Evolutionary conservation across 2,888 invertebrate genomes (phyloP).

Genomic region (Margaritifera margaritifera): DNA sequence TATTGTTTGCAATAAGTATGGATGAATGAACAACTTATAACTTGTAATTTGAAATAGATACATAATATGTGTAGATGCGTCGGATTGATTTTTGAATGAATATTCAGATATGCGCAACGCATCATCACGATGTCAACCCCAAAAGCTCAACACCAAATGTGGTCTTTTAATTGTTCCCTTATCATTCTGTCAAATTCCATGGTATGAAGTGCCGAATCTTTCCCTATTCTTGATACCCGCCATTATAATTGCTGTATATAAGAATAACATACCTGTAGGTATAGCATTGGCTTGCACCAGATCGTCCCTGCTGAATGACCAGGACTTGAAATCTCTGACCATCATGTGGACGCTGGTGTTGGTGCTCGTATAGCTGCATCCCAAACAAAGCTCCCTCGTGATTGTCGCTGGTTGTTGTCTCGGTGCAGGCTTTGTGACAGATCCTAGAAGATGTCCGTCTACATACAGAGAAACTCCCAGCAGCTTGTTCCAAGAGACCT

Average conservation of each 20-base stretch:
- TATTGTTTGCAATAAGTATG: too few species aligned
- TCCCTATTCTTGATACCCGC: background rate
- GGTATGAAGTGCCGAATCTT: background rate
- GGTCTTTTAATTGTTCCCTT: too few species aligned
- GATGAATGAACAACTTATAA: too few species aligned
- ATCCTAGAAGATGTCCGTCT: conserved; percentile 40
- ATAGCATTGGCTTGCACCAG: conserved; percentile 30
- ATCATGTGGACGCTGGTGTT: conserved; percentile 23
- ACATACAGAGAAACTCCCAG: conserved; percentile 42
- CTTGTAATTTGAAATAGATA: too few species aligned
- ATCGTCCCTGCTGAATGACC: conserved; percentile 39
- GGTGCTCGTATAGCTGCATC: conserved; percentile 25
- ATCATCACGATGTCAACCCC: too few species aligned
- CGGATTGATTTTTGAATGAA: too few species aligned
- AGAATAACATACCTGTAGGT: background rate
- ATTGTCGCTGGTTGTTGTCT: conserved; percentile 8
- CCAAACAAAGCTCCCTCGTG: conserved; percentile 25
- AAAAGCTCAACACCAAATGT: too few species aligned
- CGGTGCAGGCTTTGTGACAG: conserved; percentile 24
- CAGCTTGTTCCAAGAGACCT: conserved; percentile 48
- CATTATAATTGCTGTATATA: background rate
- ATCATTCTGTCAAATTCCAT: too few species aligned
- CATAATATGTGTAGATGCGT: too few species aligned
- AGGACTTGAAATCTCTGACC: conserved; percentile 31
- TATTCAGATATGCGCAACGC: too few species aligned